A percentile compares a stretch with the other conserved stretches of the same genome.
phyloP scores from a whole-genome alignment of 2,888 invertebrate species.

The Villa cingulata region DNA sequence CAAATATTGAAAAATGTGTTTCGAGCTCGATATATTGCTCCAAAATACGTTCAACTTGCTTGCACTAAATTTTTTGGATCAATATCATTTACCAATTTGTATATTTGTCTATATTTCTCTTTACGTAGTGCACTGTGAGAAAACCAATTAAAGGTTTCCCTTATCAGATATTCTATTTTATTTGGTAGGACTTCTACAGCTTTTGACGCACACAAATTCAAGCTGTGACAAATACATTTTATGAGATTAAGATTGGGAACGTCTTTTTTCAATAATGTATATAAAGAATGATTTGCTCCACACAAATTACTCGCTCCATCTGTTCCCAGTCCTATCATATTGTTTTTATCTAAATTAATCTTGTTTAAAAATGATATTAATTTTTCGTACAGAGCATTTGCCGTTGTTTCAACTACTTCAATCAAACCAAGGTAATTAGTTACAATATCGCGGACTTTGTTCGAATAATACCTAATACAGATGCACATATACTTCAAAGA shows the following conservation, averaged over 20 bases:
- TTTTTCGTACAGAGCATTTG: neutral
- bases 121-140: neutral
- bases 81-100: neutral
- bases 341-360: neutral
- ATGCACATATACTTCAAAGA: neutral
- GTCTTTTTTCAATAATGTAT: neutral
- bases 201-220: neutral
- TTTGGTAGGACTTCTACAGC: neutral
- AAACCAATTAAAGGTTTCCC: neutral
- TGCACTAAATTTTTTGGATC: neutral
- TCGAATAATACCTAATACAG: neutral
- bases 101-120: neutral
- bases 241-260: neutral
- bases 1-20: neutral
- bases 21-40: neutral
- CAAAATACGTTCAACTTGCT: neutral
- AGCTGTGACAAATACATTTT: neutral
- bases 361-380: neutral
- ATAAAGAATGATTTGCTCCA: constrained; percentile 3
- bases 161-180: neutral
- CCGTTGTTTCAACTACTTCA: neutral
- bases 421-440: neutral
- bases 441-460: neutral
- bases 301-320: neutral
- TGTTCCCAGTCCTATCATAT: neutral